Evolutionary conservation across 1,140 invertebrate genomes (phyloP).

Genomic region (Hylaeus anthracinus): DNA sequence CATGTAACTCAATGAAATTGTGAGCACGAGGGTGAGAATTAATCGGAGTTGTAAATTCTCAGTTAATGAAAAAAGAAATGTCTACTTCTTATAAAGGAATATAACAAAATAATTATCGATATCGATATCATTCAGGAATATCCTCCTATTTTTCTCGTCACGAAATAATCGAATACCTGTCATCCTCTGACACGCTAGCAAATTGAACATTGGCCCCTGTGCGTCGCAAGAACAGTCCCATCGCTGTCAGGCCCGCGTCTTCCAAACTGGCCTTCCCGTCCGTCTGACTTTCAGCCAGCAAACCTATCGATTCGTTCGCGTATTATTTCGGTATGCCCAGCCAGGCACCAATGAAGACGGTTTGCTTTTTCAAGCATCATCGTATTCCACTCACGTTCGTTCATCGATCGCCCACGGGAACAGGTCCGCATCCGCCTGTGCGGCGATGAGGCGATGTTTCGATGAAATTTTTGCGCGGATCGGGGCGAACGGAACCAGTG

Average conservation of each 20-base stretch:
- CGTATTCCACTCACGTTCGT: conserved; percentile 35
- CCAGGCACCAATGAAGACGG: conserved; percentile 4
- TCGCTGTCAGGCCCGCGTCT: neutral
- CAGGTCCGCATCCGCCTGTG: neutral
- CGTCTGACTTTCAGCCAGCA: neutral
- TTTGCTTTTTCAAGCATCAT: conserved; percentile 40
- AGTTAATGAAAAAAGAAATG: no score
- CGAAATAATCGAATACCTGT: no score
- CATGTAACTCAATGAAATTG: no score
- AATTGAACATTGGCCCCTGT: no score
- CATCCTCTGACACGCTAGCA: no score
- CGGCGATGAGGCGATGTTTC: conserved; percentile 17
- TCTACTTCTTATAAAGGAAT: no score
- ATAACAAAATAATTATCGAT: no score
- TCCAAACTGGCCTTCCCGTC: neutral
- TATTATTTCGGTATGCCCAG: conserved; percentile 44
- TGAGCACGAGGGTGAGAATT: no score
- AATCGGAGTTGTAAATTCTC: no score
- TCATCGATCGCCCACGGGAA: conserved; percentile 30
- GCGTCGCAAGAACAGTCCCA: no score
- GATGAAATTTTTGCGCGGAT: conserved; percentile 29
- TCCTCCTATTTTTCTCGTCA: no score
- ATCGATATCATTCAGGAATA: no score
- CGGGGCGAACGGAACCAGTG: neutral
- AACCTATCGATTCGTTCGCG: conserved; percentile 47